phyloP scores from a whole-genome alignment of 1,140 invertebrate genomes.

The Bombyx mandarina region DNA sequence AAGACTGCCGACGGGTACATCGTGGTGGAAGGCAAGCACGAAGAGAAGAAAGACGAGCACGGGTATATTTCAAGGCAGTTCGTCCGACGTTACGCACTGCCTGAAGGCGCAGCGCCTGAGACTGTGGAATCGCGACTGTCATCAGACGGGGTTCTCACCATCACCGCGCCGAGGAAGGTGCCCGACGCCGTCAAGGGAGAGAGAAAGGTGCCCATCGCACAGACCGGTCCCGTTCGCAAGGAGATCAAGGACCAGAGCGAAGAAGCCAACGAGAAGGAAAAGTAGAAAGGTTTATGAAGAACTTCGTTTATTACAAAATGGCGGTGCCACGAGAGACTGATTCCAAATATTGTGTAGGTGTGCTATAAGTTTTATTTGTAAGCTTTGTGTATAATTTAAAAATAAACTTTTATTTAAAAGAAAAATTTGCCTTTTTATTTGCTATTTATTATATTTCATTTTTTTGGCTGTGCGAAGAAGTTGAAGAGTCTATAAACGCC shows the following conservation, averaged over 20 bases:
- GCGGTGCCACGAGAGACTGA: constrained; percentile 25
- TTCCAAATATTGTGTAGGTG: constrained; percentile 5
- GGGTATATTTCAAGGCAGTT: constrained; percentile 76
- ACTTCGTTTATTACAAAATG: constrained; percentile 11
- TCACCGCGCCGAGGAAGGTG: constrained; percentile 77
- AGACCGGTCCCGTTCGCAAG: constrained; percentile 72
- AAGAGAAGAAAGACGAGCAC: constrained; percentile 76
- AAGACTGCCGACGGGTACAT: constrained; percentile 79
- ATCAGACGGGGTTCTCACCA: constrained; percentile 82
- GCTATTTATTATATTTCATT: too few species aligned
- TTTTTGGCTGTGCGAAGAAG: too few species aligned
- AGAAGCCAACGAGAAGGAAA: constrained; percentile 22
- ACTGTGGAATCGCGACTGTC: constrained; percentile 80
- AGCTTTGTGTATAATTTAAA: too few species aligned
- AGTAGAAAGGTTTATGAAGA: not conserved
- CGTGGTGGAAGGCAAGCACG: constrained; percentile 78
- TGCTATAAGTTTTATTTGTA: too few species aligned
- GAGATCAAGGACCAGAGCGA: constrained; percentile 51
- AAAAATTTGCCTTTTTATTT: too few species aligned
- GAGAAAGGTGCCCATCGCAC: constrained; percentile 74
- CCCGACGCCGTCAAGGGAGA: constrained; percentile 70
- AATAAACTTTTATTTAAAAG: too few species aligned
- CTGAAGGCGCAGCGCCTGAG: constrained; percentile 78
- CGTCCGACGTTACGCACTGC: constrained; percentile 70
- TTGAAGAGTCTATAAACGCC: too few species aligned